Evolutionary conservation across 2,888 invertebrate genomes (phyloP).

Genomic region (Thecophora atra): DNA sequence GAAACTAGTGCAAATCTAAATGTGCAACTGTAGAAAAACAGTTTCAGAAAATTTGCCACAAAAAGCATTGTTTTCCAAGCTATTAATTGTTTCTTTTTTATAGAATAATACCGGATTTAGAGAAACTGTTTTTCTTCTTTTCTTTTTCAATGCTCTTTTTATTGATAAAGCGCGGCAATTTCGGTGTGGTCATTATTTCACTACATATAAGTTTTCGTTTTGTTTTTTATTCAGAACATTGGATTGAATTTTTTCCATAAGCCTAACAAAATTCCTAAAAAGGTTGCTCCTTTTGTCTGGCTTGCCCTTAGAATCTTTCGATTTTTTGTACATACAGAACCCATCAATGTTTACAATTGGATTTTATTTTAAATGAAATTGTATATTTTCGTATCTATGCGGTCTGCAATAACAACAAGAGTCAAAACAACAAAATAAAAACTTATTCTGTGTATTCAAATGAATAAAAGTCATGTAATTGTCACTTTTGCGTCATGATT

Average conservation of each 20-base stretch:
- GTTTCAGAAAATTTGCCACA: no score
- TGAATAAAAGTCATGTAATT: not conserved
- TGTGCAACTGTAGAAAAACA: no score
- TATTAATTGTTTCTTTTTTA: no score
- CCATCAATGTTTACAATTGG: constrained; percentile 40
- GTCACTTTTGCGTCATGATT: not conserved
- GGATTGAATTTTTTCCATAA: not conserved
- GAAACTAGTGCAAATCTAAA: no score
- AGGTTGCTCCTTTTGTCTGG: constrained; percentile 15
- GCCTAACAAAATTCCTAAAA: not conserved
- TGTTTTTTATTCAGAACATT: not conserved
- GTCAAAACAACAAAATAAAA: not conserved
- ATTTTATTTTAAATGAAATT: constrained; percentile 47
- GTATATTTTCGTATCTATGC: constrained; percentile 35
- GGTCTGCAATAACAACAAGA: not conserved
- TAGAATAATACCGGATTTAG: no score
- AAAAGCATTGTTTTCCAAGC: no score
- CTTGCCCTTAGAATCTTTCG: not conserved
- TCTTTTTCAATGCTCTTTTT: no score
- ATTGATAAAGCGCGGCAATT: no score
- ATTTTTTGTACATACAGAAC: not conserved
- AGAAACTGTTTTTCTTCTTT: no score
- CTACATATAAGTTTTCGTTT: constrained; percentile 4
- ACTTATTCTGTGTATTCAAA: not conserved
- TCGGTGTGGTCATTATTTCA: constrained; percentile 18